Base-by-base conservation (phyloP, 2,888 invertebrate genomes). In the Diploptera punctata region DNA sequence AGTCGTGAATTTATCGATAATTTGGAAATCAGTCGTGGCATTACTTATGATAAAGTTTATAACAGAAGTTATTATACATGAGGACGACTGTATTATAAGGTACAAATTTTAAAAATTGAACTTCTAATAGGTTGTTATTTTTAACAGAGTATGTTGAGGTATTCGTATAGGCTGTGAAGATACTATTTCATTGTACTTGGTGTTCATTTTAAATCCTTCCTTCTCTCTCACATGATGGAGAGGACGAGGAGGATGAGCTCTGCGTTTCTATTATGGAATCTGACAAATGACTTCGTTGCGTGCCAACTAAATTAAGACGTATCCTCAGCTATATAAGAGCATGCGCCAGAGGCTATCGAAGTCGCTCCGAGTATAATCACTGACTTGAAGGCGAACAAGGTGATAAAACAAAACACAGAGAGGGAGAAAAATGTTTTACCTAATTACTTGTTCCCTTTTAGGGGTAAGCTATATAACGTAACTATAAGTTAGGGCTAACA, bases 211-310 rank as follows among this genome's bases (percentile, higher is more conserved):
- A n/a, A n/a, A n/a, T n/a, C n/a, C n/a, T n/a, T n/a, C n/a, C n/a
- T n/a, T n/a, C n/a, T n/a, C n/a, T n/a, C n/a, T n/a, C n/a, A n/a
- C n/a, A n/a, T 10, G 33, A 10, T 33, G 33, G 33, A 33, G 33
- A 7, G 33, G 33, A 10, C 7, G 33, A 33, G 7, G 5, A 57
- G 26, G 57, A 57, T 57, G 57, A 26, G 70, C 60, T 72, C 67
- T 74, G 67, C 67, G 72, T 74, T 74, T 74, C 72, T 52, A 74
- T 75, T 75, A 75, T 68, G 73, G 54, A 73, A 71, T 71, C 75
- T 75, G 75, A 75, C 75, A 75, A 75, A 75, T 75, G 73, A 75
- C 60, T 29, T 18, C 21, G 69, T 75, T 73, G 75, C 75, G 73
- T 75, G 75, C 65, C 38, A 57, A 57, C 65, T 67, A 73, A 75